Conservation (phyloP, 1,140 invertebrate species). For the Nephotettix cincticeps region DNA sequence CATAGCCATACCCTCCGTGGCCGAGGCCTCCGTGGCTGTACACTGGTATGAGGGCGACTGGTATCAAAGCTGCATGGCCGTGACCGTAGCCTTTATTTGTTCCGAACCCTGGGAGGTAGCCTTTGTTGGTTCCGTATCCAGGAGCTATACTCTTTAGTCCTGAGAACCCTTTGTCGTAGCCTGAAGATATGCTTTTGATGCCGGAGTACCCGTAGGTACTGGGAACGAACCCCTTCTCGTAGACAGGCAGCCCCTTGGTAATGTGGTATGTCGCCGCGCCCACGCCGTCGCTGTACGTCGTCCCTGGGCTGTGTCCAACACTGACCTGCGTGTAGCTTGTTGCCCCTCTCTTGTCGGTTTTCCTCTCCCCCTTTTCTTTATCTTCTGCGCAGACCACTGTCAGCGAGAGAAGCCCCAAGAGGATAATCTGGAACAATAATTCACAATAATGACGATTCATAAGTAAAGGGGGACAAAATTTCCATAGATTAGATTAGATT, state of each 20-base stretch:
- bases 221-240: slow-evolving; percentile 8
- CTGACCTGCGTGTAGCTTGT: neutral
- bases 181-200: neutral
- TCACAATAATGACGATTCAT: no score
- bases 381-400: neutral
- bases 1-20: slow-evolving; percentile 22
- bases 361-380: neutral
- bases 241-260: neutral
- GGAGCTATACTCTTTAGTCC: neutral
- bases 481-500: no score
- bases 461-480: no score
- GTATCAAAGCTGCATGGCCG: slow-evolving; percentile 17
- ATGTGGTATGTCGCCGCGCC: neutral
- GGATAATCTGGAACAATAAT: neutral
- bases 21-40: slow-evolving; percentile 21
- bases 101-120: neutral
- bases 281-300: neutral
- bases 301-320: no score
- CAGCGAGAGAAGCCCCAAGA: neutral
- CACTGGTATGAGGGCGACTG: neutral
- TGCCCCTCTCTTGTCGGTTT: neutral
- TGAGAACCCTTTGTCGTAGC: neutral
- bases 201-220: neutral
- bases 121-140: neutral
- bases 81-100: neutral